Evolutionary conservation across 2,113 vertebrate genomes (phyloP).

Genomic region (Mus spicilegus): DNA sequence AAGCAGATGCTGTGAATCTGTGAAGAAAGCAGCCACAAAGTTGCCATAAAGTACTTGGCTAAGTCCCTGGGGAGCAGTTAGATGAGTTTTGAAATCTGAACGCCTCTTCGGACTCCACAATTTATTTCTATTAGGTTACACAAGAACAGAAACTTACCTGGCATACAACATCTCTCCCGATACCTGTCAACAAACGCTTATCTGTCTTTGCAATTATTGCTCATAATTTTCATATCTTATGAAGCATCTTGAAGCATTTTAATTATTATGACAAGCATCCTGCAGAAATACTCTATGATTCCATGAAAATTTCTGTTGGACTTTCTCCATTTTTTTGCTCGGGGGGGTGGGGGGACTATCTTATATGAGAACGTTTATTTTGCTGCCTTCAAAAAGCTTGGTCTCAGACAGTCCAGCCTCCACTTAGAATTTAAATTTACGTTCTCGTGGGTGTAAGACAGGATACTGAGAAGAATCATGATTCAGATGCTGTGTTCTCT

Average conservation of each 20-base stretch:
- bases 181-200: constrained; percentile 52
- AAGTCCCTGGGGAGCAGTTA: constrained; percentile 55
- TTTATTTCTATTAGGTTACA: constrained; percentile 64
- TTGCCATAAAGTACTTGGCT: neutral
- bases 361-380: constrained; percentile 62
- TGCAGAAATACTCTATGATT: constrained; percentile 41
- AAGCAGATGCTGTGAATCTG: constrained; percentile 37
- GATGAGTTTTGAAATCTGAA: constrained; percentile 60
- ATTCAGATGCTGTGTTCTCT: constrained; percentile 61
- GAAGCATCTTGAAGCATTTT: constrained; percentile 48
- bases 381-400: constrained; percentile 50
- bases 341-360: neutral
- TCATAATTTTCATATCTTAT: constrained; percentile 35
- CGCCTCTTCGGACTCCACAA: constrained; percentile 44
- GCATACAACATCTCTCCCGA: neutral
- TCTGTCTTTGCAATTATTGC: constrained; percentile 52
- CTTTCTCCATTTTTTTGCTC: constrained; percentile 29
- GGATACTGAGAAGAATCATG: constrained; percentile 50
- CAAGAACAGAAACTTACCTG: constrained; percentile 52
- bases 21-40: constrained; percentile 26
- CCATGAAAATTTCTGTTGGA: constrained; percentile 4
- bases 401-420: constrained; percentile 23
- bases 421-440: constrained; percentile 68
- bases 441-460: constrained; percentile 37
- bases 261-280: constrained; percentile 58